Percentiles rank a stretch among this genome's conserved stretches.
phyloP scores from a whole-genome alignment of 53 echinoderm and acorn worm species.

The Antedon mediterranea region DNA sequence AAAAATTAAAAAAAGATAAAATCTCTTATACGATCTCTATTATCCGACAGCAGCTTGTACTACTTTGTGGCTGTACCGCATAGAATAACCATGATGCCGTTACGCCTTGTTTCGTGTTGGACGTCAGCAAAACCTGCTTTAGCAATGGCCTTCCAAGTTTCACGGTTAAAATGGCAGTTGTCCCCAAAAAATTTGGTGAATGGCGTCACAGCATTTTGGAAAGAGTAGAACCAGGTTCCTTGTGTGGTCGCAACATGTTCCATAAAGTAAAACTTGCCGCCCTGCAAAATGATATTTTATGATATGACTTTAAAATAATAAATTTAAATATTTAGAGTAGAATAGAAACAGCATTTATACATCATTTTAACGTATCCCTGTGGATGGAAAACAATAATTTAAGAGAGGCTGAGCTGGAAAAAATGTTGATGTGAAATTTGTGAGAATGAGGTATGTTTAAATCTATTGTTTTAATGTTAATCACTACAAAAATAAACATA shows the following conservation, averaged over 20 bases:
- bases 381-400: no score
- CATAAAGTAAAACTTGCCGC: conserved; percentile 54
- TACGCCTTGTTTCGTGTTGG: background rate
- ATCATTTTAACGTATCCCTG: no score
- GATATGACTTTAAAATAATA: background rate
- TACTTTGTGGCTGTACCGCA: background rate
- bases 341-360: no score
- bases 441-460: background rate
- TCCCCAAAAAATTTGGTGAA: conserved; percentile 10
- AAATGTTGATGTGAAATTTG: no score
- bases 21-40: no score
- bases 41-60: no score
- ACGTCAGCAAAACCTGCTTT: conserved; percentile 43
- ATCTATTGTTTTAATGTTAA: background rate
- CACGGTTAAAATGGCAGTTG: conserved; percentile 25
- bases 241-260: conserved; percentile 36
- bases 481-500: conserved; percentile 2
- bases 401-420: no score
- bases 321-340: background rate
- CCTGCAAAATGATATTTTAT: conserved; percentile 17
- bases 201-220: conserved; percentile 34
- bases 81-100: background rate
- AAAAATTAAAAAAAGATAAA: no score
- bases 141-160: conserved; percentile 23
- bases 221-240: conserved; percentile 18